Evolutionary conservation across 2,113 vertebrate genomes (phyloP).

Genomic region (Zosterops pallidus): DNA sequence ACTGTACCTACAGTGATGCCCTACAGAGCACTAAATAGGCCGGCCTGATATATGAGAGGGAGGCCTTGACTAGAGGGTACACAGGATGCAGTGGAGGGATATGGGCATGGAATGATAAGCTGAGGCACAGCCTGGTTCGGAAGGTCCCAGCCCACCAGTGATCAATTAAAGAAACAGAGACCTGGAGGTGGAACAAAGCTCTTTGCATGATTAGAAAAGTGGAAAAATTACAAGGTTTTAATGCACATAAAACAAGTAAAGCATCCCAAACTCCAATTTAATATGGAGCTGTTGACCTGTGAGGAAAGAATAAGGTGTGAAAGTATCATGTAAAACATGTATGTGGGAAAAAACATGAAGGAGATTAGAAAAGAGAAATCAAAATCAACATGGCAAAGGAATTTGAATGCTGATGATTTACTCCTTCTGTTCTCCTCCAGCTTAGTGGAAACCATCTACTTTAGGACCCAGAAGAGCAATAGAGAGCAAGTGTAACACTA

Average conservation of each 20-base stretch:
- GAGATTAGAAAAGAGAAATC: not conserved
- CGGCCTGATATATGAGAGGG: not conserved
- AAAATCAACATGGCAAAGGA: not conserved
- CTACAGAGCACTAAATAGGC: accelerated
- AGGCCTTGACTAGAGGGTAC: not conserved
- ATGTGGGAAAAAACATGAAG: not conserved
- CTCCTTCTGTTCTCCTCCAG: not conserved
- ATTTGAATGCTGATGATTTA: not conserved
- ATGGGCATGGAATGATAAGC: not conserved
- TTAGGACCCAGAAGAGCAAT: not conserved
- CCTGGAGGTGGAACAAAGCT: not conserved
- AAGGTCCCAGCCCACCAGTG: not conserved
- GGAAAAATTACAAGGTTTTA: not conserved
- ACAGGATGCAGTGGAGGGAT: not conserved
- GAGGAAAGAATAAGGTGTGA: not conserved
- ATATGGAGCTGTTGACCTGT: not conserved
- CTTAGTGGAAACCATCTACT: not conserved
- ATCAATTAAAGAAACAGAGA: not conserved
- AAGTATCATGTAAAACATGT: not conserved
- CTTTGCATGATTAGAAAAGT: not conserved
- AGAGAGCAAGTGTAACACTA: not conserved
- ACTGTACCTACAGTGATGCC: not conserved
- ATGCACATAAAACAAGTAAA: not conserved
- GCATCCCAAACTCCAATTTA: not conserved
- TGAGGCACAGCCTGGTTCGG: not conserved